Conservation (phyloP, 2,113 vertebrate species). For the Cyanistes caeruleus region DNA sequence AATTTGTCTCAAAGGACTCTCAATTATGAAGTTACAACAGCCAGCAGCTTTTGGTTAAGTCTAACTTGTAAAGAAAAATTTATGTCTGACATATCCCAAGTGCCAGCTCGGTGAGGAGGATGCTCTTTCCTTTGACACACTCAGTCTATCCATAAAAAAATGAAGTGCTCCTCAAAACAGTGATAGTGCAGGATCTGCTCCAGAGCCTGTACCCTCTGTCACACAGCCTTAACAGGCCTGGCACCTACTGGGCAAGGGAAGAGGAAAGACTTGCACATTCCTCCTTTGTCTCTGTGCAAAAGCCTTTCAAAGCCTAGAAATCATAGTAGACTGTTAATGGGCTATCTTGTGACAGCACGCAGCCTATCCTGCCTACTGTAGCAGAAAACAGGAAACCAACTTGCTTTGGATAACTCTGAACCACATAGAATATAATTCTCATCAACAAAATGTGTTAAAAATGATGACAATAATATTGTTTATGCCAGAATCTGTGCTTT, state of each 20-base stretch:
- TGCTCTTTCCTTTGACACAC: not conserved
- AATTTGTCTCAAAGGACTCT: not conserved
- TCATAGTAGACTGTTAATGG: not conserved
- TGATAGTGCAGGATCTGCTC: not conserved
- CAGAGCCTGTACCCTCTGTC: not conserved
- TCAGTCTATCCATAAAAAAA: not conserved
- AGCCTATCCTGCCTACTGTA: not conserved
- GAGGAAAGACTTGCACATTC: not conserved
- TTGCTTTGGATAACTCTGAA: not conserved
- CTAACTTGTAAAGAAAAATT: not conserved
- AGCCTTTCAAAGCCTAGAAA: not conserved
- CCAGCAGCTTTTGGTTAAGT: not conserved
- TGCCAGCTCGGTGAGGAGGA: not conserved
- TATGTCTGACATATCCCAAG: not conserved
- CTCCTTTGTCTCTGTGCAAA: not conserved
- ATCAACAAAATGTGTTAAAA: not conserved
- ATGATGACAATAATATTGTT: not conserved
- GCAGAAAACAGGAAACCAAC: not conserved
- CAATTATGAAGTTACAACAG: not conserved
- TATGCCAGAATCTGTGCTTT: not conserved
- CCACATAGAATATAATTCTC: not conserved
- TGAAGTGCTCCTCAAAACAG: not conserved
- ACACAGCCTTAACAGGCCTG: not conserved
- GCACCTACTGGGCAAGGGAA: not conserved
- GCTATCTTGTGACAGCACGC: not conserved